Conservation (phyloP, 2,113 vertebrate genomes). For the Xyliphius kryptos region DNA sequence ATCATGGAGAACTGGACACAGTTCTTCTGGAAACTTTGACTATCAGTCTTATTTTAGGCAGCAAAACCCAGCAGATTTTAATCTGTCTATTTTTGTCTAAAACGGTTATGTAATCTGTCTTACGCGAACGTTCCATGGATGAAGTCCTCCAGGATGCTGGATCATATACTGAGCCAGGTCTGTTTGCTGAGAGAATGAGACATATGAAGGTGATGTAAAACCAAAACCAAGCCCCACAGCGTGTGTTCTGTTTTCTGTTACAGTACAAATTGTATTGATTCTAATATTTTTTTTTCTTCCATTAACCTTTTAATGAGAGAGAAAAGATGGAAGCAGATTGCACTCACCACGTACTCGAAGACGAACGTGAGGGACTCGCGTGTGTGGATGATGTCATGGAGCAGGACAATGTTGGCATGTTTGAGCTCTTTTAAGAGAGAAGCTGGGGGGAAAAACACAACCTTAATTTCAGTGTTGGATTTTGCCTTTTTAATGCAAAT, state of each 20-base stretch:
- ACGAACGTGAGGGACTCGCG: constrained; percentile 81
- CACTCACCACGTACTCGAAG: constrained; percentile 86
- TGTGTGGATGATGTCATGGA: constrained; percentile 87
- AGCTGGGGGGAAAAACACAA: constrained; percentile 64
- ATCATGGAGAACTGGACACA: too few species aligned
- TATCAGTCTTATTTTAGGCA: too few species aligned
- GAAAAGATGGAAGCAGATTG: background rate
- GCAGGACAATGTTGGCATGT: constrained; percentile 83
- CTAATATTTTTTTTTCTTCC: too few species aligned
- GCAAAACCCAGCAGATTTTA: too few species aligned
- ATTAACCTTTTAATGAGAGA: too few species aligned
- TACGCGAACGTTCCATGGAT: constrained; percentile 74
- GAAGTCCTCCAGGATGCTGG: constrained; percentile 81
- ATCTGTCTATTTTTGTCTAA: too few species aligned
- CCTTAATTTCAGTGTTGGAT: too few species aligned
- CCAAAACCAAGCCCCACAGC: background rate
- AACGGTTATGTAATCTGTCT: too few species aligned
- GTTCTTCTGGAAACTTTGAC: too few species aligned
- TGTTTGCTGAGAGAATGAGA: constrained; percentile 67
- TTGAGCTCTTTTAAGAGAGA: constrained; percentile 85
- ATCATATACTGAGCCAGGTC: constrained; percentile 81
- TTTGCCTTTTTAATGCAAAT: too few species aligned
- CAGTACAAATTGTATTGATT: too few species aligned
- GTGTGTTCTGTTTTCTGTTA: too few species aligned
- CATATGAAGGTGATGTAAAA: background rate